These are phyloP conservation scores for Perca flavescens DNA, from an alignment of 2,113 vertebrate species.

Conservation along the genomic window DNA sequence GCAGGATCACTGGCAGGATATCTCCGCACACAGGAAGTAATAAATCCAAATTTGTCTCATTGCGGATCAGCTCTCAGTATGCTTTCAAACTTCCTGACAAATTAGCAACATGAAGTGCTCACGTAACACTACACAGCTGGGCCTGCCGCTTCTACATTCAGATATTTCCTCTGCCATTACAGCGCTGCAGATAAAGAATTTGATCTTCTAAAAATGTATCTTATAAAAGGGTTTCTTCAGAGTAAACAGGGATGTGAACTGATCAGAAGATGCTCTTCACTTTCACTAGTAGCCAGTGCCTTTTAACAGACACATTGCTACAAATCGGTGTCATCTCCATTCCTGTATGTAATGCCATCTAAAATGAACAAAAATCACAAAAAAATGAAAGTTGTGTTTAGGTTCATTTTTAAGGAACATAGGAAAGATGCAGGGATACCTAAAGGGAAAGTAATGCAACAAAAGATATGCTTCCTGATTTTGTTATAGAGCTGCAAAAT, in stretches of 20 bases:
- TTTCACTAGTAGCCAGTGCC: neutral
- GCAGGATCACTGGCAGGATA: slow-evolving; percentile 21
- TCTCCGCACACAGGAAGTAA: slow-evolving; percentile 24
- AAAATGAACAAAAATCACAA: neutral
- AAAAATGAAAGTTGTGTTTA: neutral
- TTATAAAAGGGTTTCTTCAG: neutral
- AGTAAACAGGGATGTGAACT: neutral
- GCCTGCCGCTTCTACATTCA: neutral
- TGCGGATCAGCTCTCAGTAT: neutral
- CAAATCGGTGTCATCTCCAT: neutral
- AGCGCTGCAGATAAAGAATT: neutral
- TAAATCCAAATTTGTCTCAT: slow-evolving; percentile 24
- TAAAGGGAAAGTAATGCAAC: neutral
- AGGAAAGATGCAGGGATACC: neutral
- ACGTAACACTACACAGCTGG: neutral
- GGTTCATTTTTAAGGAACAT: too few relatives aligned
- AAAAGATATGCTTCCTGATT: neutral
- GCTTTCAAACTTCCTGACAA: slow-evolving; percentile 16
- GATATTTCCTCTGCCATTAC: neutral
- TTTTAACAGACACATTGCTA: neutral
- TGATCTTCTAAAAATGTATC: neutral
- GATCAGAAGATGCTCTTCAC: neutral
- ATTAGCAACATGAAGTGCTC: slow-evolving; percentile 1
- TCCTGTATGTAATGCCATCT: neutral
- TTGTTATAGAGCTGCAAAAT: neutral